Evolutionary conservation across 2,888 invertebrate species (phyloP).

Genomic region (Catocala fraxini): DNA sequence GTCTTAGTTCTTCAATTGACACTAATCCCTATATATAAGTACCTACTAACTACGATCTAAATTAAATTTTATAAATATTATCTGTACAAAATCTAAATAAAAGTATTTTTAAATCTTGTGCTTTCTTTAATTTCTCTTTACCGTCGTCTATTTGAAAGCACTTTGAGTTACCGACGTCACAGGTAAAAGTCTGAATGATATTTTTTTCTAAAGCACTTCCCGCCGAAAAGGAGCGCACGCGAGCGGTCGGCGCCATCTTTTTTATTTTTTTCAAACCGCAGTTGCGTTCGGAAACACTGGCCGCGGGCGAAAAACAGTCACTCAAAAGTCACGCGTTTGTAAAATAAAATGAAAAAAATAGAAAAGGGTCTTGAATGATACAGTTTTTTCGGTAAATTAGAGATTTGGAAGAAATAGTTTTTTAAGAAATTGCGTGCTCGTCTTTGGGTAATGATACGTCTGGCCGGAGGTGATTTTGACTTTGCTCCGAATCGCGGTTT

Average conservation of each 20-base stretch:
- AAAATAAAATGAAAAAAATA: conserved; percentile 57
- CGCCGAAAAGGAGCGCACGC: conserved; percentile 76
- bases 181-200: conserved; percentile 74
- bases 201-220: conserved; percentile 74
- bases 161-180: conserved; percentile 75
- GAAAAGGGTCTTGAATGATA: conserved; percentile 82
- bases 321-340: conserved; percentile 85
- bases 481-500: conserved; percentile 48
- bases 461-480: conserved; percentile 56
- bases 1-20: too few species aligned
- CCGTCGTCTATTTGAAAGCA: conserved; percentile 51
- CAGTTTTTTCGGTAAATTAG: conserved; percentile 86
- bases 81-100: too few species aligned
- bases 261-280: conserved; percentile 70
- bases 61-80: too few species aligned
- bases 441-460: conserved; percentile 76
- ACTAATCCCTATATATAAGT: too few species aligned
- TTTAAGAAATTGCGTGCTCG: conserved; percentile 83
- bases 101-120: too few species aligned
- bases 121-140: conserved; percentile 48
- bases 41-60: too few species aligned
- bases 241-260: conserved; percentile 75
- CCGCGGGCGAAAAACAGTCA: conserved; percentile 82
- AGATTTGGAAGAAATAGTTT: conserved; percentile 73
- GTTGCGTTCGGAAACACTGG: conserved; percentile 75